Evolutionary conservation across 2,797 vertebrate species (phyloP), one percentile per base, ranked within the genome.

Genomic region (Bufotes viridis): DNA sequence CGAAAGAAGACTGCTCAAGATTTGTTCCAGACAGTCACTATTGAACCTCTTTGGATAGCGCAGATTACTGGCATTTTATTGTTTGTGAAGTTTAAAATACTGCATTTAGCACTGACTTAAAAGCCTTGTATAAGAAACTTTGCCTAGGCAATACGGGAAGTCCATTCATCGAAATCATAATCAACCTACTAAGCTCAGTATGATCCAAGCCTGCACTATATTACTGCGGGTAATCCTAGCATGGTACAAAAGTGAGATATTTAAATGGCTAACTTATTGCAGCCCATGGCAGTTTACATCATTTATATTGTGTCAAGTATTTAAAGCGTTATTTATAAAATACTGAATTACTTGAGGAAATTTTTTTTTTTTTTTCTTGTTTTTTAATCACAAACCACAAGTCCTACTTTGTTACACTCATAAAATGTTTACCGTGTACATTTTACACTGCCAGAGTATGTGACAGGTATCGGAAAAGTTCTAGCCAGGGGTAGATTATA

Each of bases 301-400:
- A 69, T 93, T 91, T 90, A 92, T 92, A 93, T 82, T 92, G 91
- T 94, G 91, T 91, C 91, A 92, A 90, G 84, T 85, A 90, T 92
- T 90, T 87, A 86, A 90, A 93, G 86, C 81, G 91, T 92, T 91
- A 0, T 92, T 94, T 87, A 92, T 94, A 92, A 93, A 94, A 90
- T 93, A 93, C 92, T 93, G 78, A 92, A 92, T 93, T 95, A 95
- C 94, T 95, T 95, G 94, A 95, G 87, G 81, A 75, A 87, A 90
- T 90, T 60, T 1, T 1, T 34, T 34, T 29, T 29, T 29, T 76
- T 87, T 91, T 90, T 93, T 93, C 42, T 84, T 2, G 17, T 22
- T 89, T 84, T 92, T 91, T 92, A 92, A 67, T 87, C 87, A 90
- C 88, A 81, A 67, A 57, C 84, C 70, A 89, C 88, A 89, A 90